Percentiles rank a stretch among this genome's conserved stretches.
These are phyloP conservation scores for Dasysyrphus albostriatus DNA, from an alignment of 2,888 invertebrate genomes.

Conservation along the genomic window DNA sequence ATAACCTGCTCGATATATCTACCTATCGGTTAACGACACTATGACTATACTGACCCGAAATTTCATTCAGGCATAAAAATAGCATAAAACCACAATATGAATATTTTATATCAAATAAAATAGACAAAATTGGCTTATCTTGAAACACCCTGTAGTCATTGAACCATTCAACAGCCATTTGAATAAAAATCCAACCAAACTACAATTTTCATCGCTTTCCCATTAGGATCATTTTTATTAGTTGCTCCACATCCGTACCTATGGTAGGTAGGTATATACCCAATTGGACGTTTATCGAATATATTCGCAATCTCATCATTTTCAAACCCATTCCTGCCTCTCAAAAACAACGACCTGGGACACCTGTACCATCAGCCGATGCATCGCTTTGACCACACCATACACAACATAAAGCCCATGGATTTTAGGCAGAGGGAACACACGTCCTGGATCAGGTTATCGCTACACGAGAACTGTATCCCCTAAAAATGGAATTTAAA, in stretches of 20 bases:
- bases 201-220: slow-evolving; percentile 74
- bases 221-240: slow-evolving; percentile 75
- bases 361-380: slow-evolving; percentile 68
- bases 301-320: slow-evolving; percentile 41
- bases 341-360: slow-evolving; percentile 37
- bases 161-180: slow-evolving; percentile 36
- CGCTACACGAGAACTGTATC: slow-evolving; percentile 26
- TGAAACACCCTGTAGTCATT: slow-evolving; percentile 38
- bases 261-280: background rate
- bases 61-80: slow-evolving; percentile 50
- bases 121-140: slow-evolving; percentile 63
- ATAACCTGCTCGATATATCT: background rate
- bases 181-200: slow-evolving; percentile 66
- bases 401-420: slow-evolving; percentile 42
- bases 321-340: background rate
- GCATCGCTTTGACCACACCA: slow-evolving; percentile 58
- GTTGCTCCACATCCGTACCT: slow-evolving; percentile 12
- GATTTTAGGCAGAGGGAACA: slow-evolving; percentile 27
- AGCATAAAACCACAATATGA: slow-evolving; percentile 58
- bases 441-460: slow-evolving; percentile 52
- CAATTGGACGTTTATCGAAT: slow-evolving; percentile 54
- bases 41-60: slow-evolving; percentile 8
- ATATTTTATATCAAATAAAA: slow-evolving; percentile 66
- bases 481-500: slow-evolving; percentile 68
- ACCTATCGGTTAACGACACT: slow-evolving; percentile 6